These are phyloP conservation scores for Cydia splendana DNA, from an alignment of 1,140 invertebrate genomes.

Conservation along the genomic window DNA sequence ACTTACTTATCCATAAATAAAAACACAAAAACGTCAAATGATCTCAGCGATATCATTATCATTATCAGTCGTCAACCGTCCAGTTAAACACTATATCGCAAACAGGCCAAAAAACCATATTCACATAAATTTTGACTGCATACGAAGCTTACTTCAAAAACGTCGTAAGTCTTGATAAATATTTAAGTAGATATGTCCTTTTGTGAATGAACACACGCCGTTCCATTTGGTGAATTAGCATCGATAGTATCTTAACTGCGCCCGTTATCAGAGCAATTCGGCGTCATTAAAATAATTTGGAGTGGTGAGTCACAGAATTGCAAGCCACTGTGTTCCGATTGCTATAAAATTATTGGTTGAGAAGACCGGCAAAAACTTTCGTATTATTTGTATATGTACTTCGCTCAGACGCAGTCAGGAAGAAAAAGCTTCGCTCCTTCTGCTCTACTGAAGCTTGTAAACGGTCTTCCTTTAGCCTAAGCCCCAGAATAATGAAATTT, in stretches of 20 bases:
- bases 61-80: conserved; percentile 4
- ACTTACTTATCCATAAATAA: background rate
- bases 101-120: conserved; percentile 3
- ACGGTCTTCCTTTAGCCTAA: too few species aligned
- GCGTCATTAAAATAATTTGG: conserved; percentile 33
- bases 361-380: too few species aligned
- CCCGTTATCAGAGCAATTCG: conserved; percentile 22
- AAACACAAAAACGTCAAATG: background rate
- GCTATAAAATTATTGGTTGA: background rate
- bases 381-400: too few species aligned
- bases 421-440: too few species aligned
- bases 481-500: too few species aligned
- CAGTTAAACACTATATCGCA: conserved; percentile 2
- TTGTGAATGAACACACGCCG: background rate
- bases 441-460: too few species aligned
- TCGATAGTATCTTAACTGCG: conserved; percentile 30
- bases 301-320: conserved; percentile 22
- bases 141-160: background rate
- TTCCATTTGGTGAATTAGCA: conserved; percentile 25
- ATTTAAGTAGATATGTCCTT: background rate
- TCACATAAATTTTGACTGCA: conserved; percentile 6
- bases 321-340: background rate
- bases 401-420: too few species aligned
- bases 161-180: background rate
- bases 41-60: conserved; percentile 7